Conservation (phyloP, 2,888 invertebrate species). For the Polyommatus iphigenia region DNA sequence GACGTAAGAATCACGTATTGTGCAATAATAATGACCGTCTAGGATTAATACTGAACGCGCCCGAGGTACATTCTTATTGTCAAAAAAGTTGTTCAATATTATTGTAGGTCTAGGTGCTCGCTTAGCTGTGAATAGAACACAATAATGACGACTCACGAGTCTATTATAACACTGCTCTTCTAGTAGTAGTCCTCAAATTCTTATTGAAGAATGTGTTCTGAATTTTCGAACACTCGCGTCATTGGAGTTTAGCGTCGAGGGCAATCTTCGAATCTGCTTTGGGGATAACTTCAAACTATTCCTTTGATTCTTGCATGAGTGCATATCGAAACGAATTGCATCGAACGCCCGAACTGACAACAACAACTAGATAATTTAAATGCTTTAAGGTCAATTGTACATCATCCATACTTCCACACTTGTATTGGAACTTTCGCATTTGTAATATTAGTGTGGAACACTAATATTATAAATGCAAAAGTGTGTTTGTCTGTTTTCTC, state of each 20-base stretch:
- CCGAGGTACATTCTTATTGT: no score
- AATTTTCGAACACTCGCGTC: neutral
- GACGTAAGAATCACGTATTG: no score
- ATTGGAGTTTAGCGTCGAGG: neutral
- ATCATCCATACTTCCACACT: neutral
- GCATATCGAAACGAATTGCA: neutral
- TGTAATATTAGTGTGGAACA: no score
- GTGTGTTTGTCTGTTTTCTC: neutral
- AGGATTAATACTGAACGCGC: no score
- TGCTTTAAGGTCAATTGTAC: neutral
- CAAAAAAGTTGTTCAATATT: no score
- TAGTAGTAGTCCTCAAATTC: neutral
- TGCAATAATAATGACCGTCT: no score
- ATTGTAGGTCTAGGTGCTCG: no score
- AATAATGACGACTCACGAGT: neutral
- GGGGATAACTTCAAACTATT: neutral
- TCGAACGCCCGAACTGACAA: neutral
- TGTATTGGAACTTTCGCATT: no score
- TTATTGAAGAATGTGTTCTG: neutral
- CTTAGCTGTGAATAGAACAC: no score
- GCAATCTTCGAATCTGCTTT: slow-evolving; percentile 10
- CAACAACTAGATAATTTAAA: neutral
- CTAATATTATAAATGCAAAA: neutral
- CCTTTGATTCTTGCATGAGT: neutral
- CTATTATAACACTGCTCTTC: neutral